These are phyloP conservation scores for Esperia sulphurella DNA, from an alignment of 2,888 invertebrate species.

Conservation along the genomic window DNA sequence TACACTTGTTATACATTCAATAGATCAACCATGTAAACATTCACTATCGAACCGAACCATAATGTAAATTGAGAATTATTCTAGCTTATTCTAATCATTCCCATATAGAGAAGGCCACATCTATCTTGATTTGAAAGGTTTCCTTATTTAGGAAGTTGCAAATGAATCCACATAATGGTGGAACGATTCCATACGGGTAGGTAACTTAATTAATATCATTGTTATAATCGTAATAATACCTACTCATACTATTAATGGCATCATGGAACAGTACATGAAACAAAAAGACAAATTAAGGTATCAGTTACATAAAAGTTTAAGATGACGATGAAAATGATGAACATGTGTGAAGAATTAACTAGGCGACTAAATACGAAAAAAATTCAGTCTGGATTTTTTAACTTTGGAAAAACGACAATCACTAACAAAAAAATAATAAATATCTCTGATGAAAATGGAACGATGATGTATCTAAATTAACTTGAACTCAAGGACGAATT, in stretches of 20 bases:
- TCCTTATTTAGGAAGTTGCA: slow-evolving; percentile 26
- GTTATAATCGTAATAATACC: slow-evolving; percentile 35
- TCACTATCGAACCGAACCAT: slow-evolving; percentile 24
- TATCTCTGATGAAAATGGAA: too few relatives aligned
- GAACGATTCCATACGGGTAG: slow-evolving; percentile 1
- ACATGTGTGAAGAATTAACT: neutral
- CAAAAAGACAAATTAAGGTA: slow-evolving; percentile 55
- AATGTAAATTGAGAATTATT: slow-evolving; percentile 36
- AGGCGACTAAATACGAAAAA: neutral
- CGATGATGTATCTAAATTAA: too few relatives aligned
- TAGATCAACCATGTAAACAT: slow-evolving; percentile 30
- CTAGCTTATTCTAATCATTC: slow-evolving; percentile 30
- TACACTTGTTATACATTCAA: slow-evolving; percentile 7
- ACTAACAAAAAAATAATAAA: neutral
- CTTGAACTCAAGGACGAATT: too few relatives aligned
- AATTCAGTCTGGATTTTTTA: neutral
- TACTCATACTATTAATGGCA: slow-evolving; percentile 70
- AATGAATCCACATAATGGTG: slow-evolving; percentile 11
- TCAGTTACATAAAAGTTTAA: slow-evolving; percentile 15
- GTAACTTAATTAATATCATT: slow-evolving; percentile 13
- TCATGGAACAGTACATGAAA: slow-evolving; percentile 73
- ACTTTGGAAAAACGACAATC: neutral
- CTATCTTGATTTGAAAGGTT: slow-evolving; percentile 24
- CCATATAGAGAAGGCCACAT: slow-evolving; percentile 23
- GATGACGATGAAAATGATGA: too few relatives aligned